Conservation (phyloP, 2,113 vertebrate genomes). For the Periophthalmodon schlosseri region DNA sequence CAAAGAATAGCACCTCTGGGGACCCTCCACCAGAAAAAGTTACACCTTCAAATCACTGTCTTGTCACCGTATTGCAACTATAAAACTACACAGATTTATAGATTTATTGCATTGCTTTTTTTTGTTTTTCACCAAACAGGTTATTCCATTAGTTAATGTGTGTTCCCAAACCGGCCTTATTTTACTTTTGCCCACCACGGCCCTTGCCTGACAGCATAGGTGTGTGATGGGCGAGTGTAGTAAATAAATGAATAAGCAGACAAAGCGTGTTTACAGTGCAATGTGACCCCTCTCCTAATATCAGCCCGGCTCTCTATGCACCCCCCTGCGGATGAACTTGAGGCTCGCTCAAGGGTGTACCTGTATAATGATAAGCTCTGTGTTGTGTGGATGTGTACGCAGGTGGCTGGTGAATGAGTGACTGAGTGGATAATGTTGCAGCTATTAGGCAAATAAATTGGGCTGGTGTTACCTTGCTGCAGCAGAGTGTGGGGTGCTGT, state of each 20-base stretch:
- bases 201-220: slow-evolving; percentile 64
- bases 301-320: slow-evolving; percentile 56
- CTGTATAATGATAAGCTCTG: slow-evolving; percentile 70
- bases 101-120: background rate
- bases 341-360: slow-evolving; percentile 75
- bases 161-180: slow-evolving; percentile 38
- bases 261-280: slow-evolving; percentile 76
- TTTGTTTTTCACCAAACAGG: background rate
- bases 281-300: slow-evolving; percentile 78
- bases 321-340: slow-evolving; percentile 74
- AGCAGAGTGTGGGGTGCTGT: slow-evolving; percentile 63
- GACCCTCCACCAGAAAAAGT: too few species aligned
- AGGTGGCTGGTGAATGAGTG: slow-evolving; percentile 53
- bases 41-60: too few species aligned
- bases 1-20: too few species aligned
- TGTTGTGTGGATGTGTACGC: slow-evolving; percentile 13
- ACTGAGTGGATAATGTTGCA: slow-evolving; percentile 74
- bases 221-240: slow-evolving; percentile 62
- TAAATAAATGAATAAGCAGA: slow-evolving; percentile 80
- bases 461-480: slow-evolving; percentile 57
- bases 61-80: background rate
- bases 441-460: slow-evolving; percentile 78
- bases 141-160: slow-evolving; percentile 33
- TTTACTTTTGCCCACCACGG: slow-evolving; percentile 36
- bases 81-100: too few species aligned